A percentile compares a stretch with the other conserved stretches of the same genome.
These are phyloP conservation scores for Malachius bipustulatus DNA, from an alignment of 2,888 invertebrate genomes.

Conservation along the genomic window DNA sequence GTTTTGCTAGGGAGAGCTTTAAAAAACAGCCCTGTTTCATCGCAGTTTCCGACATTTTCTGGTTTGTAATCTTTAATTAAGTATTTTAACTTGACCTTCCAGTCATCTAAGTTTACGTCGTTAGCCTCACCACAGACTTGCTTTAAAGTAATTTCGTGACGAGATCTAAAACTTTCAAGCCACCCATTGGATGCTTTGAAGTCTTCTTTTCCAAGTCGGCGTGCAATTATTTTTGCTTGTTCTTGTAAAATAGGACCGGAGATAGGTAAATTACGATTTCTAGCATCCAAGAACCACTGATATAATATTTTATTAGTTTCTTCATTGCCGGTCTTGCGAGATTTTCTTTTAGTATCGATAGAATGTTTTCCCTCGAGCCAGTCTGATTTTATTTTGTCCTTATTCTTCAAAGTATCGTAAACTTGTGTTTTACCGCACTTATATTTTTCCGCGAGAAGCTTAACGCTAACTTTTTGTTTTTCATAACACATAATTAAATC, in stretches of 20 bases:
- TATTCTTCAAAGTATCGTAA: neutral
- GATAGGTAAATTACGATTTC: neutral
- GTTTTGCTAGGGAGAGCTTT: neutral
- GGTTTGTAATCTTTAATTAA: neutral
- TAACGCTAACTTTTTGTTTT: too few species aligned
- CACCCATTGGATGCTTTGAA: neutral
- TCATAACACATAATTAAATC: too few species aligned
- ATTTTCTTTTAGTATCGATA: neutral
- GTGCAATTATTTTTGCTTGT: neutral
- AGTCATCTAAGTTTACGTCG: neutral
- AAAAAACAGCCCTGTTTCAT: neutral
- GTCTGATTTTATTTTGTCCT: neutral
- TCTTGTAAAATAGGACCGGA: neutral
- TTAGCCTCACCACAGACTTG: slow-evolving; percentile 1
- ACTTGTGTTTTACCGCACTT: neutral
- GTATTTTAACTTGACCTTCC: neutral
- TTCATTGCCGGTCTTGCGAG: slow-evolving; percentile 1
- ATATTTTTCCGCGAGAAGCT: neutral
- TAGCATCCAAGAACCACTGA: neutral
- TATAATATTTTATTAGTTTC: slow-evolving; percentile 1
- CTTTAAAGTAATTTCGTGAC: neutral
- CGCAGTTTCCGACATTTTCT: neutral
- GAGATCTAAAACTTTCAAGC: neutral
- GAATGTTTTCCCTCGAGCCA: neutral
- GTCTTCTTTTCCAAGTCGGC: neutral